These are phyloP conservation scores for Meteorus colon DNA, from an alignment of 2,888 invertebrate genomes.

Conservation along the genomic window DNA sequence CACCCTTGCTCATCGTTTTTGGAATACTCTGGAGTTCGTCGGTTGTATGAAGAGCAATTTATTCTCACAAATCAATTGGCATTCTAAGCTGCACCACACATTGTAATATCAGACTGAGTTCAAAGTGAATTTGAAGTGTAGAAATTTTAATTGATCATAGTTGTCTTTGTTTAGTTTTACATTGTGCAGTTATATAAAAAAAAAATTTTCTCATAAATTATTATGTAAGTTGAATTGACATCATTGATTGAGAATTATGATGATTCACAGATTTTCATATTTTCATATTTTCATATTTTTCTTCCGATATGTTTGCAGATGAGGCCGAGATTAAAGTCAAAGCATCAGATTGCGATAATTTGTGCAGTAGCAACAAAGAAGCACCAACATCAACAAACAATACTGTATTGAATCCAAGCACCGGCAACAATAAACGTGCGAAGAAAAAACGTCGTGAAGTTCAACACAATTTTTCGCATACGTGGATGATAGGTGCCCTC, in stretches of 20 bases:
- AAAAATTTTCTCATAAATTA: too few species aligned
- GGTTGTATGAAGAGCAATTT: too few species aligned
- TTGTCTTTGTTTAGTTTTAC: too few species aligned
- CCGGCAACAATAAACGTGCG: constrained; percentile 58
- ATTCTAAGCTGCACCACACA: too few species aligned
- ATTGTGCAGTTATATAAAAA: too few species aligned
- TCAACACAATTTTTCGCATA: constrained; percentile 67
- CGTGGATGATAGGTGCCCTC: constrained; percentile 86
- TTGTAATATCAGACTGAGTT: too few species aligned
- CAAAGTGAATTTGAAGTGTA: too few species aligned
- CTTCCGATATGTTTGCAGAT: neutral
- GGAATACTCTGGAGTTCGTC: too few species aligned
- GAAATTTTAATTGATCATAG: too few species aligned
- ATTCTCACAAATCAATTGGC: too few species aligned
- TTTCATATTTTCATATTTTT: neutral
- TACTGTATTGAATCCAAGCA: constrained; percentile 10
- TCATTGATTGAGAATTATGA: neutral
- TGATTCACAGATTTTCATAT: neutral
- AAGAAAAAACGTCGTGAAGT: constrained; percentile 67
- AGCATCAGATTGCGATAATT: neutral
- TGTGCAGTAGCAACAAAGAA: neutral
- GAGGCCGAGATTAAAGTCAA: neutral
- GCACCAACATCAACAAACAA: neutral
- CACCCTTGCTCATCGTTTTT: too few species aligned
- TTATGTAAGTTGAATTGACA: too few species aligned